Evolutionary conservation across 2,888 invertebrate species (phyloP).

Genomic region (Eucera pruinosa): DNA sequence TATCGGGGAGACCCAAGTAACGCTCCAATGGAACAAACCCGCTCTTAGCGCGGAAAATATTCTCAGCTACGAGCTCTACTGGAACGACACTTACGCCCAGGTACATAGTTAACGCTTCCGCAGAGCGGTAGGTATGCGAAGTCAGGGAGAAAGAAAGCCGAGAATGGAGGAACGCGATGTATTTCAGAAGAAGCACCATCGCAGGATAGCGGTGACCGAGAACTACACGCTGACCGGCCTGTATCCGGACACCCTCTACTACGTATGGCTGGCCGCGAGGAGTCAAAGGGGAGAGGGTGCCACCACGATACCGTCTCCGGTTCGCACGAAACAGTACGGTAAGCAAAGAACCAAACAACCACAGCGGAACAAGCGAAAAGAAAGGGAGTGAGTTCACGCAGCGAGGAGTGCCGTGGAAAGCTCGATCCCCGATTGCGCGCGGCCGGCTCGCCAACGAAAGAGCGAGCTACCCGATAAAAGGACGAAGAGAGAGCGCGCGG

Average conservation of each 20-base stretch:
- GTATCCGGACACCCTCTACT: slow-evolving; percentile 98
- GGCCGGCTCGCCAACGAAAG: too few relatives aligned
- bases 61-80: slow-evolving; percentile 97
- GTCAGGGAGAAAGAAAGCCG: too few relatives aligned
- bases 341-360: slow-evolving; percentile 86
- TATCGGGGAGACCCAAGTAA: slow-evolving; percentile 95
- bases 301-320: slow-evolving; percentile 96
- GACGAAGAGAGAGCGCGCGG: too few relatives aligned
- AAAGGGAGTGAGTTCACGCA: slow-evolving; percentile 76
- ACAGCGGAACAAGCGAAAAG: slow-evolving; percentile 19
- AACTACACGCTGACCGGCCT: slow-evolving; percentile 95
- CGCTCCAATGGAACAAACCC: slow-evolving; percentile 96
- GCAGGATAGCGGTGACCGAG: slow-evolving; percentile 93
- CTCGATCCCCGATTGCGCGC: slow-evolving; percentile 59
- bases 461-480: too few relatives aligned
- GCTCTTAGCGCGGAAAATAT: slow-evolving; percentile 96
- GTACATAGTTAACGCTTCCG: too few relatives aligned
- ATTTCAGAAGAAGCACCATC: slow-evolving; percentile 90
- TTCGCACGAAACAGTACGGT: slow-evolving; percentile 99
- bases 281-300: slow-evolving; percentile 97
- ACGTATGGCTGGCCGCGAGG: slow-evolving; percentile 97
- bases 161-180: too few relatives aligned
- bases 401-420: slow-evolving; percentile 80
- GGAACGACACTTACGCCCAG: slow-evolving; percentile 98
- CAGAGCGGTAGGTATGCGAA: too few relatives aligned